phyloP scores from a whole-genome alignment of 2,113 vertebrate species.

The Glareola pratincola region DNA sequence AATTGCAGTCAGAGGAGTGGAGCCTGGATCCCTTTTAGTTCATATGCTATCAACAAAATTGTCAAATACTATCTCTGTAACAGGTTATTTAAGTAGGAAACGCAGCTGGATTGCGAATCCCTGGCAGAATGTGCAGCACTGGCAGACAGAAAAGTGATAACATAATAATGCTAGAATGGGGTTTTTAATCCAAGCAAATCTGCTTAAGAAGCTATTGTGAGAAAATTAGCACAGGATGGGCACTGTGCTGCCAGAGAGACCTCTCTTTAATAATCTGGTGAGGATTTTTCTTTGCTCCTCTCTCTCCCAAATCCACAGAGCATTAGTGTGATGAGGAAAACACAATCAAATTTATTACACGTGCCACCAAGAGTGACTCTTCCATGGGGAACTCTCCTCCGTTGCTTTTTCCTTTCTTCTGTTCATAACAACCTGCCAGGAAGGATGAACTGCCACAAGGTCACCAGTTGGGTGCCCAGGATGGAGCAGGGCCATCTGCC shows the following conservation, averaged over 20 bases:
- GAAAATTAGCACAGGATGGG: slow-evolving; percentile 17
- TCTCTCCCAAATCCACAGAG: neutral
- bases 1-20: neutral
- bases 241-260: neutral
- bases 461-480: neutral
- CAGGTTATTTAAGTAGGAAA: neutral
- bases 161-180: neutral
- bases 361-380: neutral
- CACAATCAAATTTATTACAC: neutral
- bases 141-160: slow-evolving; percentile 18
- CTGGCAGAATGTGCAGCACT: neutral
- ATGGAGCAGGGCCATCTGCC: neutral
- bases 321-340: neutral
- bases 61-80: neutral
- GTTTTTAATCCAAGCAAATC: slow-evolving; percentile 46
- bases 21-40: neutral
- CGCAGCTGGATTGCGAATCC: slow-evolving; percentile 24
- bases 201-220: slow-evolving; percentile 21
- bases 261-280: neutral
- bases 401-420: neutral
- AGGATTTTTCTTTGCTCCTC: neutral
- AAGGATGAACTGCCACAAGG: neutral
- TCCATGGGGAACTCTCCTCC: neutral
- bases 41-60: neutral
- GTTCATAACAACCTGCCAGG: neutral